Conservation (phyloP, 2,113 vertebrate genomes). For the Australoheros scitulus region DNA sequence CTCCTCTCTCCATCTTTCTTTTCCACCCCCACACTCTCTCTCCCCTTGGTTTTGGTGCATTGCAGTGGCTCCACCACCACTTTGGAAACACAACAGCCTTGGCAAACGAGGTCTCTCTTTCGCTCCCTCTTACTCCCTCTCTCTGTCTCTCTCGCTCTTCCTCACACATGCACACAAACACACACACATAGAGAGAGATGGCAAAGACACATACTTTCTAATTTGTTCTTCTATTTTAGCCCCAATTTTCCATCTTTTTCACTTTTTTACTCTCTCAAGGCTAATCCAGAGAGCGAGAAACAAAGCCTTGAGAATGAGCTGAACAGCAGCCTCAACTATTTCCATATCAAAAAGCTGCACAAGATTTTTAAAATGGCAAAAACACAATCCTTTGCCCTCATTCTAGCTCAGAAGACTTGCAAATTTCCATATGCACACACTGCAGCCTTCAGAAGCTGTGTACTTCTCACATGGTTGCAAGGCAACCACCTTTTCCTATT, state of each 20-base stretch:
- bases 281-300: conserved; percentile 48
- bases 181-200: neutral
- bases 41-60: conserved; percentile 81
- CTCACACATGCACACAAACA: neutral
- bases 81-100: conserved; percentile 78
- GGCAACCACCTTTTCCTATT: conserved; percentile 47
- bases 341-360: conserved; percentile 61
- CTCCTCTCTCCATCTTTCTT: conserved; percentile 49
- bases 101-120: conserved; percentile 69
- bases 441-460: conserved; percentile 36
- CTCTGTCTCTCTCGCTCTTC: neutral
- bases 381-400: conserved; percentile 58
- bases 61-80: conserved; percentile 81
- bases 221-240: conserved; percentile 53
- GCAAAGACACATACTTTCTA: conserved; percentile 10
- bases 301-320: conserved; percentile 59
- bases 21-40: conserved; percentile 69
- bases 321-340: conserved; percentile 52
- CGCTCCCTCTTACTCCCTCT: conserved; percentile 18
- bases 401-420: conserved; percentile 37
- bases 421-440: conserved; percentile 44
- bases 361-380: conserved; percentile 48
- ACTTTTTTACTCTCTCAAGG: conserved; percentile 41
- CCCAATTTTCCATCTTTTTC: conserved; percentile 42
- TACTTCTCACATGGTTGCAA: conserved; percentile 46